These are phyloP conservation scores for Protobothrops flavoviridis DNA, from an alignment of 2,113 vertebrate genomes.

Conservation along the genomic window DNA sequence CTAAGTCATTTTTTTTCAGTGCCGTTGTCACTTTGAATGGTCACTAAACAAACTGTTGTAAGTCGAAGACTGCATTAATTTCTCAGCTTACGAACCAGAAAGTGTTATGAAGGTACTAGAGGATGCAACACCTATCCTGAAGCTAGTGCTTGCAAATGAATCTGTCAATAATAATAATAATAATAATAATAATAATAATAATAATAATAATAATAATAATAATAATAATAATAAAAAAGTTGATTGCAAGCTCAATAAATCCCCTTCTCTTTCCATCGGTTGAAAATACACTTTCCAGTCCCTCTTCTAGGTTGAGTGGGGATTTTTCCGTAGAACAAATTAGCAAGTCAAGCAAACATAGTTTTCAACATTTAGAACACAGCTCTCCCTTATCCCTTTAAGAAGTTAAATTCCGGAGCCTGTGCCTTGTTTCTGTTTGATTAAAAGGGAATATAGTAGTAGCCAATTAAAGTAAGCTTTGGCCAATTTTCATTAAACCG, in stretches of 20 bases:
- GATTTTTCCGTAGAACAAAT: not conserved
- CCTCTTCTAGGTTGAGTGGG: not conserved
- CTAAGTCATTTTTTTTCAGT: not conserved
- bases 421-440: not conserved
- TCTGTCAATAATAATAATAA: not conserved
- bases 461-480: slow-evolving; percentile 11
- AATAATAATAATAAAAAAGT: not conserved
- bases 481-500: slow-evolving; percentile 16
- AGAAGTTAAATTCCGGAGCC: not conserved
- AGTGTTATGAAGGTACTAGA: not conserved
- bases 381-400: not conserved
- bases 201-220: not conserved
- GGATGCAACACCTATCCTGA: not conserved
- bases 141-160: not conserved
- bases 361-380: not conserved
- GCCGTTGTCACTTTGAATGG: not conserved
- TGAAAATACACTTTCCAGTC: not conserved
- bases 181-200: not conserved
- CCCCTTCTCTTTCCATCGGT: not conserved
- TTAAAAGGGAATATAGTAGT: not conserved
- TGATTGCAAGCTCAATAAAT: not conserved
- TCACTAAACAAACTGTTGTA: not conserved
- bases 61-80: not conserved
- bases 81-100: not conserved
- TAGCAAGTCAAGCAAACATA: not conserved